Base-by-base conservation (phyloP, 2,113 vertebrate species). In the Rhynchopsitta pachyrhyncha region DNA sequence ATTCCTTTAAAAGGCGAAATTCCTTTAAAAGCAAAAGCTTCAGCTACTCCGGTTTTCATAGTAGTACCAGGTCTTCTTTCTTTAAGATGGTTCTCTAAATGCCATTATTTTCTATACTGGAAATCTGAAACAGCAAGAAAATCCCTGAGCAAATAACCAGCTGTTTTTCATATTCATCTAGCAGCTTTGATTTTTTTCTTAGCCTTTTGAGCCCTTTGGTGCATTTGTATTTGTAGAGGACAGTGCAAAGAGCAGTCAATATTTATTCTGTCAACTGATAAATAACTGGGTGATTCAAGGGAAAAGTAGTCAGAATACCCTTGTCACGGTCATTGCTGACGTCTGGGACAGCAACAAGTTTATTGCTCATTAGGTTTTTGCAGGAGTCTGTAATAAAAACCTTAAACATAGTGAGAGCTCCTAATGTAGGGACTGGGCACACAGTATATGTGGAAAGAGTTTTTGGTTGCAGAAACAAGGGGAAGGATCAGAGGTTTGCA, bases 261-360 rank as follows among this genome's bases (percentile, higher is more conserved):
- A 97, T 98, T 98, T 98, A 95, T 95, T 96, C 79, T 92, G 90
- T 82, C 60, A 84, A 92, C 89, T 95, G 94, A 97, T 98, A 97
- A 97, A 97, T 96, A 95, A 96, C 62, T 46, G 71, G 13, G 75
- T 96, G 80, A 95, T 86, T 95, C 94, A 96, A 96, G 92, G 76
- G 77, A 81, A 92, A 64, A 78, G 94, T 88, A 87, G 76, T 95
- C 82, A 95, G 91, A 86, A 87, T 70, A 91, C 52, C 78, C 83
- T 90, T 95, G 83, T 88, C 96, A 96, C 11, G 92, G 93, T 91
- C 95, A 93, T 77, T 92, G 93, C 84, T 97, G 94, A 92, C 88
- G 89, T 96, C 82, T 70, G 3, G 82, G 66, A 57, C 64, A 44
- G 35, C 15, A 13, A 46, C 11, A 60, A 88, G 82, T 95, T 95